phyloP scores from a whole-genome alignment of 2,797 vertebrate species.

The Galaxias olidus region DNA sequence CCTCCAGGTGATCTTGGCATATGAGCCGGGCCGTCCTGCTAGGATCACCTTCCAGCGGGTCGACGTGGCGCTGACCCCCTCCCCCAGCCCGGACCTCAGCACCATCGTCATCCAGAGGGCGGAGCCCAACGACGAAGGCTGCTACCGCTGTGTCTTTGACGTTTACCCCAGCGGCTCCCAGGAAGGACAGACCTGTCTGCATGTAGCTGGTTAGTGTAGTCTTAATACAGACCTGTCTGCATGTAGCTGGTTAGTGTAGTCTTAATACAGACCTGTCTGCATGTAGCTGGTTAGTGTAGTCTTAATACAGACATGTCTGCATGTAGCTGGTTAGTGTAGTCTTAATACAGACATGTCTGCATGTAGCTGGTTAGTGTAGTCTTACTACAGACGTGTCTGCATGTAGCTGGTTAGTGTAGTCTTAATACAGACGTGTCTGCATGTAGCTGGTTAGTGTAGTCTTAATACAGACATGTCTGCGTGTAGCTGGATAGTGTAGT shows the following conservation, averaged over 20 bases:
- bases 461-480: too few relatives aligned
- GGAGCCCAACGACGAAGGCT: conserved; percentile 59
- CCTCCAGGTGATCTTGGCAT: conserved; percentile 56
- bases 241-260: neutral
- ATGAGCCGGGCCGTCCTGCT: conserved; percentile 26
- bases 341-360: too few relatives aligned
- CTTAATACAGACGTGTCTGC: too few relatives aligned
- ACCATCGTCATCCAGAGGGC: conserved; percentile 64
- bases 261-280: neutral
- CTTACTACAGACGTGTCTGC: too few relatives aligned
- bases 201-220: conserved; percentile 57
- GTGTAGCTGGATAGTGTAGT: too few relatives aligned
- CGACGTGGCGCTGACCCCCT: conserved; percentile 53
- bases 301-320: neutral
- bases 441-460: too few relatives aligned
- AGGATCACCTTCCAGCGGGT: conserved; percentile 7
- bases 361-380: too few relatives aligned
- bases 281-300: conserved; percentile 4
- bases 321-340: too few relatives aligned
- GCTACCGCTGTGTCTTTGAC: conserved; percentile 75
- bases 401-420: too few relatives aligned
- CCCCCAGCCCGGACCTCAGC: conserved; percentile 44
- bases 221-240: neutral
- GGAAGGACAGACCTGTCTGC: conserved; percentile 64
- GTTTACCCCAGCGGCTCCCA: conserved; percentile 63